Evolutionary conservation across 2,113 vertebrate genomes (phyloP), one percentile per base, ranked within the genome.

Genomic region (Potamarius usumacintae): DNA sequence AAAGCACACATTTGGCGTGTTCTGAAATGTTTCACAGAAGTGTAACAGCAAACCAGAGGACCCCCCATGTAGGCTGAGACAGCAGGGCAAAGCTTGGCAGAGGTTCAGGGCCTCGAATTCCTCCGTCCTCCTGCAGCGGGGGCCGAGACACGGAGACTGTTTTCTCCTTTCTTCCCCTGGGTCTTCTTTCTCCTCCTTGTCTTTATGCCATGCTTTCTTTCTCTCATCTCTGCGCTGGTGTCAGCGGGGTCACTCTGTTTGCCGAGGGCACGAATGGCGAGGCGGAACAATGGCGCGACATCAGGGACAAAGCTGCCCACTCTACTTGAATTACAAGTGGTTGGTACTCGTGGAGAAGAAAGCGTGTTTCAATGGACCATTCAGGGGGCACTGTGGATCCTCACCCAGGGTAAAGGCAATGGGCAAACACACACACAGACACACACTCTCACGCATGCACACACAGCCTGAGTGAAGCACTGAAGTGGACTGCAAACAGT

Each of bases 251-350:
- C 72, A 84, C 91, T 83, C 88, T 55, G 69, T 84, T 90, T 85
- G 84, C 87, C 58, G 65, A 84, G 88, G 90, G 92, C 87, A 91
- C 83, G 63, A 83, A 86, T 86, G 89, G 85, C 62, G 82, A 83
- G 82, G 78, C 34, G 86, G 88, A 88, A 92, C 90, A 92, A 92
- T 87, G 86, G 86, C 65, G 42, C 57, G 76, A 85, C 79, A 74
- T 30, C 79, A 71, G 79, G 89, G 89, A 90, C 86, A 90, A 92
- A 91, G 88, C 89, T 88, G 89, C 83, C 89, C 89, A 83, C 90
- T 92, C 89, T 92, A 90, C 91, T 93, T 91, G 90, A 92, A 93
- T 92, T 92, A 92, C 91, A 93, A 92, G 91, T 92, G 91, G 87
- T 91, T 92, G 89, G 90, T 91, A 90, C 91, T 92, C 89, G 89